Evolutionary conservation across 2,888 invertebrate genomes (phyloP).

Genomic region (Criorhina ranunculi): DNA sequence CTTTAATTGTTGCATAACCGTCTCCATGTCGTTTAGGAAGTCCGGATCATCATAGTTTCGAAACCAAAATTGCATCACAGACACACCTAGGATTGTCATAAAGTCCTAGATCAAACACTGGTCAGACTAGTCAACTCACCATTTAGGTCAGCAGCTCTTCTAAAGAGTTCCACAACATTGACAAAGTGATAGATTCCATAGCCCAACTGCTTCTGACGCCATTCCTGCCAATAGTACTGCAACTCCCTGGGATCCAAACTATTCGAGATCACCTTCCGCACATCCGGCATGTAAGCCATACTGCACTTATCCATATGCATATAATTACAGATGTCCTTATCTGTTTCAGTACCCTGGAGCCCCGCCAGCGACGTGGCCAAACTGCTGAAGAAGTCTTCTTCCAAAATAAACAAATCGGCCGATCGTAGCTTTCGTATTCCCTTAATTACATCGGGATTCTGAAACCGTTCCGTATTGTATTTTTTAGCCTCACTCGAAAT

Average conservation of each 20-base stretch:
- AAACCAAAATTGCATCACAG: constrained; percentile 67
- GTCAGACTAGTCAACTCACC: constrained; percentile 83
- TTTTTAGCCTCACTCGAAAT: constrained; percentile 86
- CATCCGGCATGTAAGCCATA: constrained; percentile 79
- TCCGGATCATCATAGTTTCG: constrained; percentile 86
- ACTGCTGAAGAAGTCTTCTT: constrained; percentile 82
- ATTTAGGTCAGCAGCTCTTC: constrained; percentile 88
- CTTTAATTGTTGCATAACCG: constrained; percentile 89
- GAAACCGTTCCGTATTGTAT: constrained; percentile 79
- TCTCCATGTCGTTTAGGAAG: constrained; percentile 88
- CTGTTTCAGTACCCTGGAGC: constrained; percentile 80
- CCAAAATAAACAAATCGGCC: constrained; percentile 81
- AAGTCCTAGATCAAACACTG: not conserved
- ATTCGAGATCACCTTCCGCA: constrained; percentile 81
- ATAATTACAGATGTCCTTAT: constrained; percentile 86
- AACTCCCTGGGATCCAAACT: constrained; percentile 88
- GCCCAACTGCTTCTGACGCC: constrained; percentile 87
- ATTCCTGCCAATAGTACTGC: constrained; percentile 90
- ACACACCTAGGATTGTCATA: constrained; percentile 12
- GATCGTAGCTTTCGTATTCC: constrained; percentile 80
- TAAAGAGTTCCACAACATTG: constrained; percentile 87
- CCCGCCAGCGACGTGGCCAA: constrained; percentile 80
- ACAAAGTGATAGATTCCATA: constrained; percentile 85
- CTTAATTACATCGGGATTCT: constrained; percentile 77
- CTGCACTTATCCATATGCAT: constrained; percentile 67